Percentiles rank a stretch among this genome's conserved stretches.
phyloP scores from a whole-genome alignment of 2,888 invertebrate genomes.

The Conchocele bisecta region DNA sequence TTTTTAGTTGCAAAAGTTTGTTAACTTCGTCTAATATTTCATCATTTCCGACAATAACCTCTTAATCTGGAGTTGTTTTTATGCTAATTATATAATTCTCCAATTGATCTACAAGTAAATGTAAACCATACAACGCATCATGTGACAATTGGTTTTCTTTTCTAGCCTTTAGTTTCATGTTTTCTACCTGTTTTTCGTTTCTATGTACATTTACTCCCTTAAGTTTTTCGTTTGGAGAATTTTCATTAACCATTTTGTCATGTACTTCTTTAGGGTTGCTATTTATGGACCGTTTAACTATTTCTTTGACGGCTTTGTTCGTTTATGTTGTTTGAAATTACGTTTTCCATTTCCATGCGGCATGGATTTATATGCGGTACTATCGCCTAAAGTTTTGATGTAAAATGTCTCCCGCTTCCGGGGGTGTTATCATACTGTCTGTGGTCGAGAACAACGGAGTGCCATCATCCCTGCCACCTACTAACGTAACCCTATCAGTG shows the following conservation, averaged over 20 bases:
- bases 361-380: slow-evolving; percentile 4
- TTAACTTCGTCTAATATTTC: slow-evolving; percentile 31
- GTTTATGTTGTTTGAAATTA: slow-evolving; percentile 8
- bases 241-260: background rate
- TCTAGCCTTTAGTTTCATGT: background rate
- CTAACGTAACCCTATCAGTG: too few species aligned
- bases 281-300: background rate
- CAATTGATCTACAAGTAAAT: slow-evolving; percentile 24
- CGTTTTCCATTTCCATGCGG: slow-evolving; percentile 12
- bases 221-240: background rate
- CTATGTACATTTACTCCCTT: slow-evolving; percentile 1
- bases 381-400: too few species aligned
- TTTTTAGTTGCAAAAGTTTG: slow-evolving; percentile 23
- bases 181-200: slow-evolving; percentile 21
- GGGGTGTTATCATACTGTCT: too few species aligned
- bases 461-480: too few species aligned
- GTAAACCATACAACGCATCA: slow-evolving; percentile 28
- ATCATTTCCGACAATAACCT: slow-evolving; percentile 34
- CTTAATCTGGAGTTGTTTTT: slow-evolving; percentile 41
- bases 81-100: slow-evolving; percentile 26
- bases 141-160: slow-evolving; percentile 12
- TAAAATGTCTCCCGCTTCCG: too few species aligned
- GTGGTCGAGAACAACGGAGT: too few species aligned
- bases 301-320: slow-evolving; percentile 8
- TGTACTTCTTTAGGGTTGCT: background rate